Base-by-base conservation (phyloP, 1,140 invertebrate genomes). In the Drosophila nebulosa region DNA sequence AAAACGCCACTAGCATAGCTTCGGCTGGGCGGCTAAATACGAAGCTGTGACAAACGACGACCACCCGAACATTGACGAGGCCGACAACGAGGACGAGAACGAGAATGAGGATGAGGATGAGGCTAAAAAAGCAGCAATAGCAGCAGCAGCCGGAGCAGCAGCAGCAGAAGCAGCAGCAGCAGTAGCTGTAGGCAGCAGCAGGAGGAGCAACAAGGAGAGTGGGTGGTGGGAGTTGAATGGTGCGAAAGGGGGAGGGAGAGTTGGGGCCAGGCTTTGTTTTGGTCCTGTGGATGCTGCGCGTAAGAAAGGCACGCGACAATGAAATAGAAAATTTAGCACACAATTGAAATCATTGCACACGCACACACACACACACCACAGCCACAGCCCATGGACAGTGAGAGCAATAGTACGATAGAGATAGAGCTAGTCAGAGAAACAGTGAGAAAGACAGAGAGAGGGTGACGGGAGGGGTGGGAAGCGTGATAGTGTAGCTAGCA, bases 271-370 rank as follows among this genome's bases (percentile, higher is more conserved):
- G 39, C 55, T 50, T 42, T 7, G 64, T 22, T 52, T 32, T 24
- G 24, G 56, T 30, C 64, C 16, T 14, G 21, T 39, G 53, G 53
- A 26, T 63, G 71, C 52, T 70, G 57, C 56, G 62, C 56, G 56
- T 35, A 26, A 46, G 39, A 46, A 59, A 51, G 57, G 64, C 64
- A 67, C 74, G 76, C 76, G 76, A 79, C 76, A 79, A 78, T 78
- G 69, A 74, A 83, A 83, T 80, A 84, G 68, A 78, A 84, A 84
- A 80, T 78, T 84, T 84, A 84, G 75, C 79, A 84, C 79, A 83
- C 79, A 83, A 83, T 83, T 80, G 68, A 80, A 80, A 77, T 78
- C 67, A 80, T 80, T 80, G 71, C 64, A 75, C 56, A 64, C 74
- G 51, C 59, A 66, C 59, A 67, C 57, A 63, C 36, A 51, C 59